These are phyloP conservation scores for Erannis defoliaria DNA, from an alignment of 2,888 invertebrate species.

Conservation along the genomic window DNA sequence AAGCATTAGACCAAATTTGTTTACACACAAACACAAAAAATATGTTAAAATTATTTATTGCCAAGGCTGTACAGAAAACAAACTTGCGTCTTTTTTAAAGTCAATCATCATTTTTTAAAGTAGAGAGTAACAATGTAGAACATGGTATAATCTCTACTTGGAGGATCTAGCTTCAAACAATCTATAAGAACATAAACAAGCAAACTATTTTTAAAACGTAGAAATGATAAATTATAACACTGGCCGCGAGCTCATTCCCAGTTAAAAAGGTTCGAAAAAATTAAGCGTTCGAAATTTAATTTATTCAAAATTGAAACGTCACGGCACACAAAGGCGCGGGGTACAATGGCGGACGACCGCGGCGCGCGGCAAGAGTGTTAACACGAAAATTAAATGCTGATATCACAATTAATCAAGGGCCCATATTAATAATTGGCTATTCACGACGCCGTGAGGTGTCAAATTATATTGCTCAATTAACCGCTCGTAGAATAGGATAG, in stretches of 20 bases:
- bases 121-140: too few species aligned
- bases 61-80: too few species aligned
- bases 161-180: too few species aligned
- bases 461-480: constrained; percentile 86
- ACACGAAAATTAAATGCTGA: constrained; percentile 87
- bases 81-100: too few species aligned
- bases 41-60: too few species aligned
- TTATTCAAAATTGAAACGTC: constrained; percentile 87
- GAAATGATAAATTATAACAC: constrained; percentile 81
- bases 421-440: constrained; percentile 87
- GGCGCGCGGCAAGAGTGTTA: constrained; percentile 75
- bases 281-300: constrained; percentile 86
- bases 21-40: too few species aligned
- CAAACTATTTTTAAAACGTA: constrained; percentile 68
- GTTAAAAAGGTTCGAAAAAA: constrained; percentile 77
- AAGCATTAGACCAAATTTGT: too few species aligned
- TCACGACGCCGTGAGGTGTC: constrained; percentile 84
- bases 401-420: constrained; percentile 86
- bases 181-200: constrained; percentile 62
- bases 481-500: constrained; percentile 80
- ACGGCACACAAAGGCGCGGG: constrained; percentile 80
- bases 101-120: too few species aligned
- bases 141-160: too few species aligned
- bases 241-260: constrained; percentile 77
- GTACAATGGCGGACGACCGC: constrained; percentile 73